Conservation (phyloP, 2,888 invertebrate genomes). For the Heliconius sara region DNA sequence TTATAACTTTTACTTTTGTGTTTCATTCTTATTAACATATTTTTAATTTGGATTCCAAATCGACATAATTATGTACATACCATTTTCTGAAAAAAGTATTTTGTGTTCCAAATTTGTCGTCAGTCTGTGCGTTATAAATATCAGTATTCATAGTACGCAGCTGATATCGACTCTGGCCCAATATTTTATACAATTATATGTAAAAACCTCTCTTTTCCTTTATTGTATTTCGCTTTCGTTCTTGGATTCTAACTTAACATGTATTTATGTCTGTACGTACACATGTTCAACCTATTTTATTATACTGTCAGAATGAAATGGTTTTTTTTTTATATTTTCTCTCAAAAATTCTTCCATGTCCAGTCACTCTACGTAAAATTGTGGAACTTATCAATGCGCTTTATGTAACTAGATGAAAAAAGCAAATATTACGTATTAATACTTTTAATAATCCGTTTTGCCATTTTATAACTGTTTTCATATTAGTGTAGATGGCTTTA, state of each 20-base stretch:
- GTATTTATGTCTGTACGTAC: slow-evolving; percentile 13
- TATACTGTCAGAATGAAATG: not conserved
- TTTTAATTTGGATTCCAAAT: not conserved
- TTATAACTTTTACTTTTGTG: not conserved
- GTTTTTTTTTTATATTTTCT: not conserved
- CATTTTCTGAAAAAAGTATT: not conserved
- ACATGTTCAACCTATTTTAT: not conserved
- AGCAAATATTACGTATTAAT: too few species aligned
- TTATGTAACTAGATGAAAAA: not conserved
- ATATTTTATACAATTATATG: slow-evolving; percentile 77
- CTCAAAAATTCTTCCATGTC: not conserved
- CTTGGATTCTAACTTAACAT: slow-evolving; percentile 24
- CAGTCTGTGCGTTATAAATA: slow-evolving; percentile 28
- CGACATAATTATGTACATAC: slow-evolving; percentile 23
- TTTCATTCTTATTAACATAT: not conserved
- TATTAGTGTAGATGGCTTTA: not conserved
- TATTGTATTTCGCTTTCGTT: slow-evolving; percentile 29
- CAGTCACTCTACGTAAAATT: not conserved
- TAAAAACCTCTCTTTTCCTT: slow-evolving; percentile 58
- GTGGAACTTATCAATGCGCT: not conserved
- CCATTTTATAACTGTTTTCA: too few species aligned
- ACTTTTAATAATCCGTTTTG: too few species aligned
- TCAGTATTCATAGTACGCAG: slow-evolving; percentile 54
- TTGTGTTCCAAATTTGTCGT: slow-evolving; percentile 3
- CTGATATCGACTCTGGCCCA: slow-evolving; percentile 59